Conservation (phyloP, 2,113 vertebrate species). For the Eurystomus gularis region DNA sequence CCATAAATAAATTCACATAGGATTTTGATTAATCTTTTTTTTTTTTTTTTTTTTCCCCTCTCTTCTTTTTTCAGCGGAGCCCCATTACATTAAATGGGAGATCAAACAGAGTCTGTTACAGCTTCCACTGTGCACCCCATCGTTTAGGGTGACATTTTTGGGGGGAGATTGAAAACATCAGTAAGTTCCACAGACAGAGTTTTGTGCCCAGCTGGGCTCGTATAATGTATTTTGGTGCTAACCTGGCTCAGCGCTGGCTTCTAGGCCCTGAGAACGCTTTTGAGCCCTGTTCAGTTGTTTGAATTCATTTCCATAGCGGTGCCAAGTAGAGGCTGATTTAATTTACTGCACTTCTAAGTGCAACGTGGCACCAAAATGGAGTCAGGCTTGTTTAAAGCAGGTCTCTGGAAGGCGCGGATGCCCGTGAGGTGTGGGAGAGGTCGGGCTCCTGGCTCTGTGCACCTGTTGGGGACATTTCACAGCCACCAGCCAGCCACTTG, state of each 20-base stretch:
- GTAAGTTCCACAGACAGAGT: background rate
- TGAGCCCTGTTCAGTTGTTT: background rate
- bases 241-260: background rate
- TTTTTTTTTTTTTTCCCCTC: too few species aligned
- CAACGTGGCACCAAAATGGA: background rate
- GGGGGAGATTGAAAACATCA: background rate
- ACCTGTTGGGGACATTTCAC: background rate
- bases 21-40: constrained; percentile 61
- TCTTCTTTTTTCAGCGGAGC: constrained; percentile 35
- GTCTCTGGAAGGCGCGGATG: background rate
- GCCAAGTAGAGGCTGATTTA: background rate
- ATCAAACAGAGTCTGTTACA: constrained; percentile 23
- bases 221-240: background rate
- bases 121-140: background rate
- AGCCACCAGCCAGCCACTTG: background rate
- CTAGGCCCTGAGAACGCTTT: background rate
- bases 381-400: background rate
- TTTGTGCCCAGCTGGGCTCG: background rate
- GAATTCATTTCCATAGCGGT: background rate
- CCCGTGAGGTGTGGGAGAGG: background rate
- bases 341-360: background rate
- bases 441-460: background rate
- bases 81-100: constrained; percentile 52
- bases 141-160: background rate
- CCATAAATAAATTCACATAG: constrained; percentile 65